These are phyloP conservation scores for Plutomurus gul DNA, from an alignment of 1,140 invertebrate species.

Conservation along the genomic window DNA sequence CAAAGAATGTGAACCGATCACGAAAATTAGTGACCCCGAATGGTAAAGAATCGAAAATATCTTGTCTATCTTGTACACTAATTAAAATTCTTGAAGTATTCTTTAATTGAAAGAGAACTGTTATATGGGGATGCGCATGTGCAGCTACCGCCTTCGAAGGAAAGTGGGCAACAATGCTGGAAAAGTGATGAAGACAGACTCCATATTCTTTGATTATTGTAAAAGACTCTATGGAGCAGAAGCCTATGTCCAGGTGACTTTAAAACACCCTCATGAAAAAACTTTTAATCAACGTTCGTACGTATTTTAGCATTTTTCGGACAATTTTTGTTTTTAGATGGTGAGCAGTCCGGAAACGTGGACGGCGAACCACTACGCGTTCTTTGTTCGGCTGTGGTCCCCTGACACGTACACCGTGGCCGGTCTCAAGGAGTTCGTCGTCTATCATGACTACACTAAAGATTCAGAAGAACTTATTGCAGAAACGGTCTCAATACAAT, in stretches of 20 bases:
- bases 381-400: background rate
- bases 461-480: background rate
- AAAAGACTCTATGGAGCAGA: slow-evolving; percentile 5
- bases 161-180: background rate
- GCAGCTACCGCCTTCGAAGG: background rate
- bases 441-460: background rate
- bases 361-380: background rate
- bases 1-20: background rate
- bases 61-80: background rate
- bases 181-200: background rate
- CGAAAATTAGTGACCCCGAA: background rate
- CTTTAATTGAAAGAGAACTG: too few relatives aligned
- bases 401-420: background rate
- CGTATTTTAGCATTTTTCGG: background rate
- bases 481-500: background rate
- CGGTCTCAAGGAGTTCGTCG: background rate
- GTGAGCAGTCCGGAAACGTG: background rate
- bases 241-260: background rate
- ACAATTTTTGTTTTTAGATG: background rate
- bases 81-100: background rate
- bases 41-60: too few relatives aligned
- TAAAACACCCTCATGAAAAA: too few relatives aligned
- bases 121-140: background rate
- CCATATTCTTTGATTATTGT: background rate
- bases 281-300: background rate